Base-by-base conservation (phyloP, 2,888 invertebrate species). In the Drosophila seclusa region DNA sequence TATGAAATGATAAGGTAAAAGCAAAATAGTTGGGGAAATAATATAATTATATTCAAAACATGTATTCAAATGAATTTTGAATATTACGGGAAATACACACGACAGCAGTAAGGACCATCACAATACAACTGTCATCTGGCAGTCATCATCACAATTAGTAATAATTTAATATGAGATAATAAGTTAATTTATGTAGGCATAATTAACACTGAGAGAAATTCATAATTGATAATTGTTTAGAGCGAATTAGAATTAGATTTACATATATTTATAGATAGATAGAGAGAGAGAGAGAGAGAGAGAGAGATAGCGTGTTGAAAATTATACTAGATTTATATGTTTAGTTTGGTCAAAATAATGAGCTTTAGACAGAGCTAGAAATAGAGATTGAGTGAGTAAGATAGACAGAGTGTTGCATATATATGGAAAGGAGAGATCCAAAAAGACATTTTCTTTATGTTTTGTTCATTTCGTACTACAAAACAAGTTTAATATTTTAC, bases 391-490 rank as follows among this genome's bases (percentile, higher is more conserved):
- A 69, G 40, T 61, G 36, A 73, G 53, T 76, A 45, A 77, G 63
- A 70, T 49, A 74, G 57, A 70, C 59, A 75, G 68, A 70, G 64
- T 54, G 73, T 71, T 77, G 66, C 55, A 73, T 64, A 65, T 52
- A 69, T 49, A 77, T 53, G 11, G 21, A 18, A 42, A 16, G 81
- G 13, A 91, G 92, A 92, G 92, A 92, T 92, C 92, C 92, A 92
- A 92, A 84, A 91, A 92, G 92, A 92, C 92, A 92, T 92, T 92
- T 92, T 91, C 52, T 55, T 71, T 54, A 70, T 82, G 78, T 84
- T 85, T 79, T 76, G 68, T 49, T 76, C 59, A 60, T 73, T 80
- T 78, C 29, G 40, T 54, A 65, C 82, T 81, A 83, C 70, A 77
- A 83, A 83, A 83, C 76, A 63, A 73, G 58, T 58, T 62, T 53